phyloP scores from a whole-genome alignment of 2,113 vertebrate species.

The Astur gentilis region DNA sequence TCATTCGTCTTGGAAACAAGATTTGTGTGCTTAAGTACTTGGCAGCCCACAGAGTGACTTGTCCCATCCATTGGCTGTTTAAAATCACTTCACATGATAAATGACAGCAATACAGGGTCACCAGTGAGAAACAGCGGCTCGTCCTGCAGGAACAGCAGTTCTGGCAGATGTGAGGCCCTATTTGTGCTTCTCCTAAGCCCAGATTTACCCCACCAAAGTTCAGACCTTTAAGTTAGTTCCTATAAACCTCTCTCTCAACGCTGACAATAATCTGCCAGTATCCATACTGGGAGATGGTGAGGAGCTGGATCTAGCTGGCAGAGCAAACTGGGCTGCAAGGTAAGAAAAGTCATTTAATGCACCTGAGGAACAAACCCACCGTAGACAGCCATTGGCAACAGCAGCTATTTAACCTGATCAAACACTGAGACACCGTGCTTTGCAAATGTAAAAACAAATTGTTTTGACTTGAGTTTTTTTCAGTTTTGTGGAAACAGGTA shows the following conservation, averaged over 20 bases:
- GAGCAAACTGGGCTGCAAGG: rapidly evolving
- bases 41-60: not conserved
- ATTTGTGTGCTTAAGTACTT: not conserved
- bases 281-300: not conserved
- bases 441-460: not conserved
- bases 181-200: not conserved
- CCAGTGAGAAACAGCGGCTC: not conserved
- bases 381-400: rapidly evolving
- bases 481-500: not conserved
- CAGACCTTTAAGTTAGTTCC: not conserved
- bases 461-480: not conserved
- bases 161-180: not conserved
- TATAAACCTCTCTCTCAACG: not conserved
- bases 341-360: rapidly evolving
- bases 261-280: no score
- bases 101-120: not conserved
- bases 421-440: rapidly evolving
- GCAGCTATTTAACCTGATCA: not conserved
- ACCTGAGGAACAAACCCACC: not conserved
- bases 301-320: not conserved
- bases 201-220: not conserved
- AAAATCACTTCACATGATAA: not conserved
- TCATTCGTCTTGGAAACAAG: not conserved
- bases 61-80: not conserved
- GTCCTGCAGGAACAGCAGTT: not conserved